Percentiles rank a stretch among this genome's conserved stretches.
These are phyloP conservation scores for Dolichotis patagonum DNA, from an alignment of 2,113 vertebrate species.

Conservation along the genomic window DNA sequence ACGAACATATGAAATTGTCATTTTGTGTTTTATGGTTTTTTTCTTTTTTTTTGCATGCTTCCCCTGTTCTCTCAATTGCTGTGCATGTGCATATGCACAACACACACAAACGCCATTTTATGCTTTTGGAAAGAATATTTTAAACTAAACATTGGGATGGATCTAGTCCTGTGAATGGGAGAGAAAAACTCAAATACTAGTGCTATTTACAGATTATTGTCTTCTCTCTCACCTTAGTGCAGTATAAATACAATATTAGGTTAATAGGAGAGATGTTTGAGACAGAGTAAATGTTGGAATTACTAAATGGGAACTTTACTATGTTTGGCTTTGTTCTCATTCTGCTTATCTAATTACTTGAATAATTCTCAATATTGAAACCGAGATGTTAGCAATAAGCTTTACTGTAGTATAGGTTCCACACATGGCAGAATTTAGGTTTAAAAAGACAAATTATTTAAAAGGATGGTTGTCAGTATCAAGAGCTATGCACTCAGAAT, in stretches of 20 bases:
- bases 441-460: conserved; percentile 8
- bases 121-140: background rate
- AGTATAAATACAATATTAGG: background rate
- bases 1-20: background rate
- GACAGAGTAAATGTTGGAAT: background rate
- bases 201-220: background rate
- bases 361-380: background rate
- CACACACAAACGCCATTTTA: background rate
- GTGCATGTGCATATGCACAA: background rate
- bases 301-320: background rate
- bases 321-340: background rate
- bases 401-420: background rate
- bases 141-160: background rate
- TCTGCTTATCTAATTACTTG: background rate
- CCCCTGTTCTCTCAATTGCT: fast-evolving
- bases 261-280: background rate
- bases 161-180: background rate
- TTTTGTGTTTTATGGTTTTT: background rate
- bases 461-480: background rate
- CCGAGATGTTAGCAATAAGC: background rate
- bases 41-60: background rate
- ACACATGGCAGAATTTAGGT: background rate
- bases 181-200: background rate
- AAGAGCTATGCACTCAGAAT: background rate
- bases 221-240: background rate